These are phyloP conservation scores for Rhopalosiphum nymphaeae DNA, from an alignment of 2,888 invertebrate genomes.

Conservation along the genomic window DNA sequence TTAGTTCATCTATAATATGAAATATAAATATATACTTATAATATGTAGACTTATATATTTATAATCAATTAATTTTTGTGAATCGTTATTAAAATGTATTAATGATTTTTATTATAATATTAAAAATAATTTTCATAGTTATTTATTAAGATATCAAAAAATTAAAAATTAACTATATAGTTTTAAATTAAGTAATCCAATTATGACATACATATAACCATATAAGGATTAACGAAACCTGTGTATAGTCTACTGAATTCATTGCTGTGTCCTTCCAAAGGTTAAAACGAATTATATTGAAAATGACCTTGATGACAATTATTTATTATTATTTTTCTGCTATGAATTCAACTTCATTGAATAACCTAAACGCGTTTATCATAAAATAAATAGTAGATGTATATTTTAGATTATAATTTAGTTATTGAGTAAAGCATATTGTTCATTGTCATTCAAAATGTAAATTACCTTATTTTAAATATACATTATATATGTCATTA, in stretches of 20 bases:
- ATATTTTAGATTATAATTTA: not conserved
- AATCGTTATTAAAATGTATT: not conserved
- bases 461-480: conserved; percentile 8
- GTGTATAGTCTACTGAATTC: conserved; percentile 1
- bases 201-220: not conserved
- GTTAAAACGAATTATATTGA: conserved; percentile 47
- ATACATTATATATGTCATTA: not conserved
- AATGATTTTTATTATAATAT: not conserved
- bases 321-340: conserved; percentile 18
- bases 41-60: not conserved
- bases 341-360: conserved; percentile 17
- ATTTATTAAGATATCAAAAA: not conserved
- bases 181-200: not conserved
- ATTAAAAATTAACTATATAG: not conserved
- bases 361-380: not conserved
- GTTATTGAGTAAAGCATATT: not conserved
- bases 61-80: not conserved
- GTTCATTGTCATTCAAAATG: not conserved
- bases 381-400: not conserved
- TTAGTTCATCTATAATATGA: not conserved
- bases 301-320: conserved; percentile 54
- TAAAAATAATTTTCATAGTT: not conserved
- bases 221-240: conserved; percentile 17
- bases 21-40: not conserved
- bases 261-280: conserved; percentile 54